phyloP scores from a whole-genome alignment of 2,113 vertebrate species.

The Oreotrochilus melanogaster region DNA sequence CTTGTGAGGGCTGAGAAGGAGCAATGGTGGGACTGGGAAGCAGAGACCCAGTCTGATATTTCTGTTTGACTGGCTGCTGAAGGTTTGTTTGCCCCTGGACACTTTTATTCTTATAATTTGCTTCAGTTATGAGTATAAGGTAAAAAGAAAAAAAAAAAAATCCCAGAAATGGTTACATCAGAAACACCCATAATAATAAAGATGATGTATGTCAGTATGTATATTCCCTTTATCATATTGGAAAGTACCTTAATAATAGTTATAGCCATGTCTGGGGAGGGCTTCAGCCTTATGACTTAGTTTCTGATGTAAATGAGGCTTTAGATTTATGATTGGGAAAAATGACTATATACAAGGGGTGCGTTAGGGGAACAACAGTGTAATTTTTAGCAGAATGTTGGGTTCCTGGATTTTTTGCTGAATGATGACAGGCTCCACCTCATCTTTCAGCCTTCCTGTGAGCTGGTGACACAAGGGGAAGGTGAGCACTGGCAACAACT shows the following conservation, averaged over 20 bases:
- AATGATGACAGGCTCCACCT: neutral
- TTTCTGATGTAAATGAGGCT: neutral
- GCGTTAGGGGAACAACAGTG: neutral
- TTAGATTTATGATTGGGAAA: neutral
- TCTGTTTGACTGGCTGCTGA: neutral
- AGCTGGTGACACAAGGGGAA: neutral
- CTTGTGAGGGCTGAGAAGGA: neutral
- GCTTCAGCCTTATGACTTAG: neutral
- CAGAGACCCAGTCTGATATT: neutral
- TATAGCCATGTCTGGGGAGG: neutral
- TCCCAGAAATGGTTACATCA: neutral
- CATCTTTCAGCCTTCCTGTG: neutral
- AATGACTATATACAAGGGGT: neutral
- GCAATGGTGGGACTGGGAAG: neutral
- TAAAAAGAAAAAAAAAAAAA: neutral
- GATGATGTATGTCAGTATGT: neutral
- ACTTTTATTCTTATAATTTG: neutral
- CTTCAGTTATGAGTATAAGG: neutral
- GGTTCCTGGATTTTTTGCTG: neutral
- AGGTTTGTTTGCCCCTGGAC: neutral
- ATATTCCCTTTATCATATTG: neutral
- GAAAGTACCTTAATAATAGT: slow-evolving; percentile 22
- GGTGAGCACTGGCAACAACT: neutral
- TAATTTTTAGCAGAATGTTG: neutral
- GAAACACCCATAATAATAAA: slow-evolving; percentile 22